phyloP scores from a whole-genome alignment of 2,797 vertebrate genomes.

The Sus cebifrons region DNA sequence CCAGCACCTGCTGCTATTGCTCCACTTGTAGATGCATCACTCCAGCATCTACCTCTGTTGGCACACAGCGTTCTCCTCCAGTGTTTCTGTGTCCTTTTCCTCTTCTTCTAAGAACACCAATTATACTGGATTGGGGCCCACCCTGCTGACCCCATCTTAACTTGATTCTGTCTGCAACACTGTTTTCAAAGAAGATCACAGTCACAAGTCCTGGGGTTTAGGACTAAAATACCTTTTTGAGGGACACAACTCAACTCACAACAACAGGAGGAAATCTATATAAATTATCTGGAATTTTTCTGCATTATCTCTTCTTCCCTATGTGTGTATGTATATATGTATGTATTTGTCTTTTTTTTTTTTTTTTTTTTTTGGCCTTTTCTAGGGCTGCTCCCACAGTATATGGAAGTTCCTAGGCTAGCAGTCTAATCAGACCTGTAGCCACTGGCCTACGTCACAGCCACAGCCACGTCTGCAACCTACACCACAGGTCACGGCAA shows the following conservation, averaged over 20 bases:
- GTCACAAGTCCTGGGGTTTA: neutral
- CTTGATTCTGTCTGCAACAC: neutral
- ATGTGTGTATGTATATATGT: neutral
- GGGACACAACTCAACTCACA: neutral
- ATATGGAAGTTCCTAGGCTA: too few relatives aligned
- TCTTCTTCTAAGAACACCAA: neutral
- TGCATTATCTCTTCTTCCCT: neutral
- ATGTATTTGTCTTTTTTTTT: neutral
- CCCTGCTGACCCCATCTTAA: neutral
- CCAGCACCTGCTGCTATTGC: neutral
- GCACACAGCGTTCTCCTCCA: neutral
- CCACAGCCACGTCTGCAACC: too few relatives aligned
- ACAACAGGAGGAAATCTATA: neutral
- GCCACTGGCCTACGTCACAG: too few relatives aligned
- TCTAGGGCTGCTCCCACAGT: too few relatives aligned
- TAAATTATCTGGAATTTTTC: conserved; percentile 15
- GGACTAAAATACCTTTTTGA: neutral
- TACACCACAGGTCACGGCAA: too few relatives aligned
- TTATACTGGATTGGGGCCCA: neutral
- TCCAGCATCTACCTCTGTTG: neutral
- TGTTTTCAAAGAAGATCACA: neutral
- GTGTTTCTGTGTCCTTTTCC: neutral
- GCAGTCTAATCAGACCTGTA: too few relatives aligned
- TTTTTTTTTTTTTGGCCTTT: too few relatives aligned
- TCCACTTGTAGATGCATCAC: neutral